Percentiles rank a stretch among this genome's conserved stretches.
These are phyloP conservation scores for Ricordea florida DNA, from an alignment of 92 coral and sea anemone genomes.

Conservation along the genomic window DNA sequence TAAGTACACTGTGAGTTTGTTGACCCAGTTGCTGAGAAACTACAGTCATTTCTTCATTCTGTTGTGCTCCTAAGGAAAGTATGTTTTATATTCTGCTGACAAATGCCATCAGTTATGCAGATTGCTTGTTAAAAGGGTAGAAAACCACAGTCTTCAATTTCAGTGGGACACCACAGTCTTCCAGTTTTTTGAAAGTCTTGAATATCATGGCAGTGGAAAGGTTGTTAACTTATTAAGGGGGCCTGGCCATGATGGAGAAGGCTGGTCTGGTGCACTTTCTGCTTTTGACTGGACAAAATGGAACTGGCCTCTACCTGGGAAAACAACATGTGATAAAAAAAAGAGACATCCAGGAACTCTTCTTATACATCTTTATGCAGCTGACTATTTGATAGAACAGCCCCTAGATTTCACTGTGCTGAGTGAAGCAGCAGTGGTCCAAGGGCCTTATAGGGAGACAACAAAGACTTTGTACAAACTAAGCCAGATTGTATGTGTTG, in stretches of 20 bases:
- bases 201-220: constrained; percentile 62
- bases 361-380: constrained; percentile 67
- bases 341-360: constrained; percentile 70
- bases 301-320: constrained; percentile 70
- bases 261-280: constrained; percentile 33
- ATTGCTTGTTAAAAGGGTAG: constrained; percentile 53
- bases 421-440: constrained; percentile 60
- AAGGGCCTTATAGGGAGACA: constrained; percentile 1
- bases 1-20: constrained; percentile 46
- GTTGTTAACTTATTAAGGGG: constrained; percentile 73
- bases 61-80: constrained; percentile 45
- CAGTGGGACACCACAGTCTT: constrained; percentile 69
- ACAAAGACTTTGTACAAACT: constrained; percentile 29
- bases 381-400: constrained; percentile 40
- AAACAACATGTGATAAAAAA: constrained; percentile 67
- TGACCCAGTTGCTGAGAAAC: constrained; percentile 63
- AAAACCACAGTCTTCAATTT: constrained; percentile 61
- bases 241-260: constrained; percentile 71
- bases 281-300: constrained; percentile 65
- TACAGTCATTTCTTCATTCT: constrained; percentile 56
- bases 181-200: constrained; percentile 67
- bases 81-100: constrained; percentile 57
- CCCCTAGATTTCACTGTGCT: constrained; percentile 47
- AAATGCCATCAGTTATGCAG: constrained; percentile 61
- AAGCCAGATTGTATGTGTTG: constrained; percentile 49